Evolutionary conservation across 2,113 vertebrate species (phyloP).

Genomic region (Nothoprocta perdicaria): DNA sequence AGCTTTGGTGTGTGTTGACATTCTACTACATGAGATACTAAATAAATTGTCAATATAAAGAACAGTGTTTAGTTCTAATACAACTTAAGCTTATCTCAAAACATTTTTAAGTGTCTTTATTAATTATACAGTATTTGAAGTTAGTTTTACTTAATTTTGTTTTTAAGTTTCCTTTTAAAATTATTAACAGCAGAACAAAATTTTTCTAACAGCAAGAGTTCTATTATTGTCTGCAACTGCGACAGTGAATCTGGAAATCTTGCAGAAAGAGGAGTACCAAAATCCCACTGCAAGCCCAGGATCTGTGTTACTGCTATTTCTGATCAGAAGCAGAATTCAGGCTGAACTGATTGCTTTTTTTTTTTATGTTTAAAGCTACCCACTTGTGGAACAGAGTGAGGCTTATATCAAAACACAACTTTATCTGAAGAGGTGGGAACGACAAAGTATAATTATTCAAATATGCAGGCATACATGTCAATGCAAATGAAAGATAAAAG

Average conservation of each 20-base stretch:
- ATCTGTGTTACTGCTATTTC: background rate
- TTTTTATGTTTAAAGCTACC: background rate
- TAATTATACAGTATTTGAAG: background rate
- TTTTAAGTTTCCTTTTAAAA: background rate
- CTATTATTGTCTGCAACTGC: background rate
- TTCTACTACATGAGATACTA: background rate
- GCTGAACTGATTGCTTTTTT: background rate
- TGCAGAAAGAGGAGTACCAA: background rate
- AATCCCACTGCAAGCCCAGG: background rate
- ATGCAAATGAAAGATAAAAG: background rate
- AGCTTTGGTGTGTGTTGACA: background rate
- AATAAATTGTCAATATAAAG: background rate
- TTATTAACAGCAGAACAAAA: background rate
- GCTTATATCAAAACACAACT: background rate
- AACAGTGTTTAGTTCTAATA: background rate
- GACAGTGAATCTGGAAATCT: background rate
- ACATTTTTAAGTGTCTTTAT: background rate
- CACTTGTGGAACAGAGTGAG: background rate
- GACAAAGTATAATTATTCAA: background rate
- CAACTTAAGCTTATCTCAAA: background rate
- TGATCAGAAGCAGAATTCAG: background rate
- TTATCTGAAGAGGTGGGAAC: background rate
- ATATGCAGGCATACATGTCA: background rate
- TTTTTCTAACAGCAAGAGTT: background rate
- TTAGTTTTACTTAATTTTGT: background rate